A percentile compares a stretch with the other conserved stretches of the same genome.
Evolutionary conservation across 2,797 vertebrate genomes (phyloP).

Genomic region (Anguilla megastoma): DNA sequence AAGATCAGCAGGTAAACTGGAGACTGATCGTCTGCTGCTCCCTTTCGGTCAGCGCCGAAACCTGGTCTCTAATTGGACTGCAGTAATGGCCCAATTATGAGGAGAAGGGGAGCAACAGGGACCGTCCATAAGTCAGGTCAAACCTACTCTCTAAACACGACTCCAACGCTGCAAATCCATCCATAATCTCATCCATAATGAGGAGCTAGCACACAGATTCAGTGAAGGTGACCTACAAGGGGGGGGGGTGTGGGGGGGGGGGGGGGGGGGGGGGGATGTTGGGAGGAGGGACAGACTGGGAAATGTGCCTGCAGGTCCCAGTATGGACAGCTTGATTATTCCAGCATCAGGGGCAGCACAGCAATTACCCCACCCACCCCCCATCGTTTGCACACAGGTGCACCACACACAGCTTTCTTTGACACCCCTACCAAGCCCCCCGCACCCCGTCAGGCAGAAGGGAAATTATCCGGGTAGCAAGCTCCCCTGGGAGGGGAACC

Average conservation of each 20-base stretch:
- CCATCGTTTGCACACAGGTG: constrained; percentile 32
- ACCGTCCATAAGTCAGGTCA: neutral
- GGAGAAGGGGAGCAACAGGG: too few relatives aligned
- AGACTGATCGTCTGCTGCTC: too few relatives aligned
- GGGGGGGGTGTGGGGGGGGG: neutral
- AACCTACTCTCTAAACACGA: neutral
- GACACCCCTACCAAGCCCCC: neutral
- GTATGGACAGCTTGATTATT: constrained; percentile 58
- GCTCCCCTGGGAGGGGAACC: neutral
- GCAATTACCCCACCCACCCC: neutral
- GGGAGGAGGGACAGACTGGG: constrained; percentile 33
- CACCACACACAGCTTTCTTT: neutral
- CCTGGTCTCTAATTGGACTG: too few relatives aligned
- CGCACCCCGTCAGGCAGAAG: neutral
- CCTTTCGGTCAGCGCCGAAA: too few relatives aligned
- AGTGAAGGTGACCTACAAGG: constrained; percentile 62
- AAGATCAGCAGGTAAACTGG: too few relatives aligned
- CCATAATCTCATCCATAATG: too few relatives aligned
- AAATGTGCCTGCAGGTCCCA: constrained; percentile 18
- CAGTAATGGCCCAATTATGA: too few relatives aligned
- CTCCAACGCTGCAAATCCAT: too few relatives aligned
- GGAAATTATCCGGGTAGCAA: neutral
- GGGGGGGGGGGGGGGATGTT: constrained; percentile 23
- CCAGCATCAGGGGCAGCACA: constrained; percentile 41
- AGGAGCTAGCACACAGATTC: constrained; percentile 42